phyloP scores from a whole-genome alignment of 2,888 invertebrate genomes.

The Meloe dianella region DNA sequence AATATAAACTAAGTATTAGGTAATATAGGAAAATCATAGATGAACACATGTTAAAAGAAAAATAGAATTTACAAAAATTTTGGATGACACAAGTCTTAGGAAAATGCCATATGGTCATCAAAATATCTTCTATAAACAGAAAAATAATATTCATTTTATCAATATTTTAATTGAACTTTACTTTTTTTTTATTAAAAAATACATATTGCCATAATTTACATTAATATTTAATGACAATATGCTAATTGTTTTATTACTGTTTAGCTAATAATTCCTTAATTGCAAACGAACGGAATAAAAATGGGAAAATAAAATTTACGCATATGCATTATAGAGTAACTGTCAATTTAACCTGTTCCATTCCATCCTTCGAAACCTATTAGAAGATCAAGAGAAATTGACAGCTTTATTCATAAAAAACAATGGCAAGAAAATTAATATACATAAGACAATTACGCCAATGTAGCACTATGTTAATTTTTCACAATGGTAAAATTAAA shows the following conservation, averaged over 20 bases:
- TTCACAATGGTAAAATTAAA: constrained; percentile 1
- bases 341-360: constrained; percentile 13
- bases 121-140: constrained; percentile 13
- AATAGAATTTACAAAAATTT: background rate
- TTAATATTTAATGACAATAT: background rate
- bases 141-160: constrained; percentile 4
- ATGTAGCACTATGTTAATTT: constrained; percentile 18
- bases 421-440: background rate
- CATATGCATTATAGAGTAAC: constrained; percentile 10
- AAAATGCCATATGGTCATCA: background rate
- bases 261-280: constrained; percentile 6
- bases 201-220: constrained; percentile 5
- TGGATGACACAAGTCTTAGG: background rate
- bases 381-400: constrained; percentile 8
- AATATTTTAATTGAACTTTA: background rate
- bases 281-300: background rate
- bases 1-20: constrained; percentile 20
- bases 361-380: constrained; percentile 17
- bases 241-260: background rate
- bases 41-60: background rate
- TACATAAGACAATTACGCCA: constrained; percentile 18
- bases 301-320: constrained; percentile 11
- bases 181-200: background rate
- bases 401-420: constrained; percentile 9
- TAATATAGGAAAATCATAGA: background rate